Conservation (phyloP, 2,113 vertebrate species). For the Phasianus colchicus region DNA sequence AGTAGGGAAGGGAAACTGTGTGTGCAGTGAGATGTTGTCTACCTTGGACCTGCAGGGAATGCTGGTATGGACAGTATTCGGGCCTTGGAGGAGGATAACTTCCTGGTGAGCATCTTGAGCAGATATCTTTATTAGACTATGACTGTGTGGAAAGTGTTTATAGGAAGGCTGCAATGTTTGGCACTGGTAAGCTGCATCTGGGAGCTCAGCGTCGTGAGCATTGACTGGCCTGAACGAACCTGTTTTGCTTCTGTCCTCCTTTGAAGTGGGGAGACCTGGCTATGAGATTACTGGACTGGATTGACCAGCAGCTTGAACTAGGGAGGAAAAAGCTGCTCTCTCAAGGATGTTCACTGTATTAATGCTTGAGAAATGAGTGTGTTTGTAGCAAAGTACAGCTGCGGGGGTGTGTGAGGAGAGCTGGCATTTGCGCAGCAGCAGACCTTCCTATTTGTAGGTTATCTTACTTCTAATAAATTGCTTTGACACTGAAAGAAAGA, state of each 20-base stretch:
- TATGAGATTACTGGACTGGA: neutral
- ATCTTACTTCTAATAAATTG: neutral
- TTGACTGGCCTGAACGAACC: neutral
- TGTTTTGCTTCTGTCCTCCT: rapidly evolving
- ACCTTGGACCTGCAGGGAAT: rapidly evolving
- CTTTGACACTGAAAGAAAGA: neutral
- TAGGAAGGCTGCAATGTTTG: rapidly evolving
- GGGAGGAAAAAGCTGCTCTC: neutral
- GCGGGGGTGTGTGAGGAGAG: neutral
- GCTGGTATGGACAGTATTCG: neutral
- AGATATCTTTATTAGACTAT: neutral
- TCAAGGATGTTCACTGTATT: rapidly evolving
- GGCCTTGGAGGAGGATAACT: neutral
- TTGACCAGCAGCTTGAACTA: neutral
- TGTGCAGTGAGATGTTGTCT: neutral
- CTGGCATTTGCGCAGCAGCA: neutral
- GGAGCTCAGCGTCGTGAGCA: rapidly evolving
- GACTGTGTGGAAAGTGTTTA: neutral
- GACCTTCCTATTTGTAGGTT: neutral
- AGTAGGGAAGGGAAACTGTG: neutral
- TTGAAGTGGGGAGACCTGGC: neutral
- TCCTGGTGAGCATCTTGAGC: neutral
- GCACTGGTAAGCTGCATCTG: neutral
- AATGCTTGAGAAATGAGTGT: neutral
- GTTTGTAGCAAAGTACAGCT: neutral